Evolutionary conservation across 2,113 vertebrate species (phyloP).

Genomic region (Lanius ludovicianus): DNA sequence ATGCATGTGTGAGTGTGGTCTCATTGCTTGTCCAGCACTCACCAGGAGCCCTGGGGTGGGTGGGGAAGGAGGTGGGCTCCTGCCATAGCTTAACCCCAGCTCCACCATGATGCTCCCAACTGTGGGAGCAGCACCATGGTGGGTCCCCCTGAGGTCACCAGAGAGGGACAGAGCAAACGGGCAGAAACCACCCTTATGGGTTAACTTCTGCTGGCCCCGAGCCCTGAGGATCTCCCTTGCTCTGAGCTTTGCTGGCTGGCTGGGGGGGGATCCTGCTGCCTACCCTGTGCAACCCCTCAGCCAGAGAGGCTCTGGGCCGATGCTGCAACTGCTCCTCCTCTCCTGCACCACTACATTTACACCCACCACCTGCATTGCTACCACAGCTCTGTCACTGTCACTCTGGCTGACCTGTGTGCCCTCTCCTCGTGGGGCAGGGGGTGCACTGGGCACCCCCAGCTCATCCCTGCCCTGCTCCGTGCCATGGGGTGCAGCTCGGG

Average conservation of each 20-base stretch:
- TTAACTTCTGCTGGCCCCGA: neutral
- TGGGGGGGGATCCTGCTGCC: neutral
- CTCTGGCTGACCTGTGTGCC: neutral
- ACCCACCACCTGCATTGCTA: neutral
- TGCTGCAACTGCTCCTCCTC: neutral
- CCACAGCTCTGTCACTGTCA: neutral
- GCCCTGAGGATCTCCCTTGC: neutral
- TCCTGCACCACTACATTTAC: neutral
- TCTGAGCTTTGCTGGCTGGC: neutral
- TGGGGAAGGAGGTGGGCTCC: neutral
- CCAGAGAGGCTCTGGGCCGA: neutral
- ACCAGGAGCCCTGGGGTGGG: neutral
- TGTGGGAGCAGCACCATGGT: neutral
- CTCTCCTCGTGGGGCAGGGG: fast-evolving
- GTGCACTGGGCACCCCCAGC: neutral
- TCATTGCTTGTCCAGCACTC: neutral
- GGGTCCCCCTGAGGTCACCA: neutral
- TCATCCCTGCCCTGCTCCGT: fast-evolving
- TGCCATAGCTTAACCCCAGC: fast-evolving
- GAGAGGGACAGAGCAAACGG: neutral
- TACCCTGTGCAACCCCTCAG: neutral
- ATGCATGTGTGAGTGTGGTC: fast-evolving
- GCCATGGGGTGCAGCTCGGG: fast-evolving
- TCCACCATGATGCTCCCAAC: fast-evolving
- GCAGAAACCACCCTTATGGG: neutral